Evolutionary conservation across 2,113 vertebrate species (phyloP), one percentile per base, ranked within the genome.

Genomic region (Stictonetta naevosa): DNA sequence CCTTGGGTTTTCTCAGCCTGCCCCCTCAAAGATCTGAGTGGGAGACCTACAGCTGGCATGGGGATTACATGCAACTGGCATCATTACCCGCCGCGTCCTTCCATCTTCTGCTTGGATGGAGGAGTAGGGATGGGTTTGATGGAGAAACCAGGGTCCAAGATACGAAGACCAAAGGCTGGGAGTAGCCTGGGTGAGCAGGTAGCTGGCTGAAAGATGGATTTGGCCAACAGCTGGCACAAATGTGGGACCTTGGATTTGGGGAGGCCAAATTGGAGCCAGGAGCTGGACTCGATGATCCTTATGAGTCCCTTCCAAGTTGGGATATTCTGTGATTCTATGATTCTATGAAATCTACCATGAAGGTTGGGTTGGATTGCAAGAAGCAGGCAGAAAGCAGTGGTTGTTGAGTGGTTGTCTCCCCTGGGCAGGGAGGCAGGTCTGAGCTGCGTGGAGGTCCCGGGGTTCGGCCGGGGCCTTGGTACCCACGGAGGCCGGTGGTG

Each of bases 391-490:
- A 52, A 84, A 36, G 48, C 56, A 20, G 33, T 10, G 53, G 38
- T 25, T 50, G 58, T 10, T 31, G 46, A 52, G 28, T 7, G 8
- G 29, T 85, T 34, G 3, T 31, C 8, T 80, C 8, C 44, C 11
- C 18, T 48, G 75, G 31, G 15, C 90, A 98, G 98, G 69, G 96
- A 96, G n/a, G 96, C 96, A 5, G 98, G 97, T 50, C 95, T 98
- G 33, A 93, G 96, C 82, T 98, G 98, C 3, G 69, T 97, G 55
- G 97, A 98, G 74, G 96, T 98, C 16, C 92, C 97, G 0, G 98
- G 98, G 19, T 96, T 98, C 88, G 98, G 98, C 38, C 97, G 98
- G 48, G 98, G 97, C 26, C 94, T 97, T 3, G 98, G 98, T 20
- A 98, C 97, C 88, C 42, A 29, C 5, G 90, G 95, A 81, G 98